phyloP scores from a whole-genome alignment of 2,113 vertebrate species.

The Rhynchopsitta pachyrhyncha region DNA sequence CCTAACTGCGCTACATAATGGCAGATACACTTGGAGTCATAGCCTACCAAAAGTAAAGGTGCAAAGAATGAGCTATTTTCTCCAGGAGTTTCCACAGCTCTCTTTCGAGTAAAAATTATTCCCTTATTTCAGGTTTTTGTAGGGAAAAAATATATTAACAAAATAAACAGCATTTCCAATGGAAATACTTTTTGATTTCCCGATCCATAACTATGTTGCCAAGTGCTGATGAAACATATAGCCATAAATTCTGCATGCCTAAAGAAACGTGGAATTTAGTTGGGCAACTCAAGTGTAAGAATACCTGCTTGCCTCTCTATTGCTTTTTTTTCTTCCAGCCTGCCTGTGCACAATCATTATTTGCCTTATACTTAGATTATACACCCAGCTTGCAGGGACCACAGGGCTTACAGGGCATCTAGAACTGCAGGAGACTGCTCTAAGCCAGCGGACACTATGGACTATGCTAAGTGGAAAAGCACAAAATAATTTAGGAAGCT shows the following conservation, averaged over 20 bases:
- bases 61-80: not conserved
- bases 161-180: not conserved
- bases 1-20: not conserved
- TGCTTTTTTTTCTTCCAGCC: not conserved
- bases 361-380: not conserved
- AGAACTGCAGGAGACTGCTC: not conserved
- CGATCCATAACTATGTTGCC: not conserved
- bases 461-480: not conserved
- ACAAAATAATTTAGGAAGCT: not conserved
- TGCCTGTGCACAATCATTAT: not conserved
- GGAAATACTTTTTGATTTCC: not conserved
- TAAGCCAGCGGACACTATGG: not conserved
- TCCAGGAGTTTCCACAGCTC: not conserved
- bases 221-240: not conserved
- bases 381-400: not conserved
- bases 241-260: not conserved
- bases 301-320: rapidly evolving
- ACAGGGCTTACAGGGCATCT: not conserved
- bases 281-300: not conserved
- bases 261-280: not conserved
- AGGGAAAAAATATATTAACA: not conserved
- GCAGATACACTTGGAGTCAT: not conserved
- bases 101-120: not conserved
- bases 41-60: not conserved
- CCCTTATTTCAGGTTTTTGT: not conserved